Conservation (phyloP, 1,140 invertebrate species). For the Lerema accius region DNA sequence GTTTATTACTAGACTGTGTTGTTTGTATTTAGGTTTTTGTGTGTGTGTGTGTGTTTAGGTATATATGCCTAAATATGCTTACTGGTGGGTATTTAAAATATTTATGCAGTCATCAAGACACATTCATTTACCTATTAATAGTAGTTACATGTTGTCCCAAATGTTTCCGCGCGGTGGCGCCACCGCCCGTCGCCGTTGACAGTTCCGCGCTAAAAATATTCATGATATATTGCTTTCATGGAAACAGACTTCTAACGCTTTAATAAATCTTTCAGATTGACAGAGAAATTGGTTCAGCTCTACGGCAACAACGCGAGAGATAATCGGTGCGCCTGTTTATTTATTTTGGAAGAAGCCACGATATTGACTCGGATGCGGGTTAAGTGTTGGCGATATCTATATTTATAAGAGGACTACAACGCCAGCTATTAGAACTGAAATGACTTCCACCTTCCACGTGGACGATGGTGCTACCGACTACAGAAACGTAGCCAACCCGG, state of each 20-base stretch:
- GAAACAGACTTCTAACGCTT: constrained; percentile 27
- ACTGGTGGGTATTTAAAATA: too few species aligned
- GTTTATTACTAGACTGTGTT: too few species aligned
- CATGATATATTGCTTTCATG: constrained; percentile 33
- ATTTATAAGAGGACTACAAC: too few species aligned
- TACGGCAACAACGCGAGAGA: constrained; percentile 1
- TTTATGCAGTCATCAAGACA: neutral
- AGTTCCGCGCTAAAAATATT: constrained; percentile 33
- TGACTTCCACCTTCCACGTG: too few species aligned
- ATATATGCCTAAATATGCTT: too few species aligned
- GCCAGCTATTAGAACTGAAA: too few species aligned
- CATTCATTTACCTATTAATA: neutral
- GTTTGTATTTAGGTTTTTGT: too few species aligned
- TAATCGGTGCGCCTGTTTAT: constrained; percentile 4
- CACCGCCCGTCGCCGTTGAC: constrained; percentile 19
- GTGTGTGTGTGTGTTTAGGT: too few species aligned
- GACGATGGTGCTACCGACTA: too few species aligned
- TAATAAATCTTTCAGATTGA: constrained; percentile 31
- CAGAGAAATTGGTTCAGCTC: constrained; percentile 13
- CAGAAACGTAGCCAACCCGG: too few species aligned
- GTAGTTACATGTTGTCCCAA: constrained; percentile 24
- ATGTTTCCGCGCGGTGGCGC: constrained; percentile 19
- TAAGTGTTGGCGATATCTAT: too few species aligned
- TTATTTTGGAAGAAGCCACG: constrained; percentile 8
- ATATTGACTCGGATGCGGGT: too few species aligned